Evolutionary conservation across 2,797 vertebrate genomes (phyloP).

Genomic region (Emydoidea blandingii): DNA sequence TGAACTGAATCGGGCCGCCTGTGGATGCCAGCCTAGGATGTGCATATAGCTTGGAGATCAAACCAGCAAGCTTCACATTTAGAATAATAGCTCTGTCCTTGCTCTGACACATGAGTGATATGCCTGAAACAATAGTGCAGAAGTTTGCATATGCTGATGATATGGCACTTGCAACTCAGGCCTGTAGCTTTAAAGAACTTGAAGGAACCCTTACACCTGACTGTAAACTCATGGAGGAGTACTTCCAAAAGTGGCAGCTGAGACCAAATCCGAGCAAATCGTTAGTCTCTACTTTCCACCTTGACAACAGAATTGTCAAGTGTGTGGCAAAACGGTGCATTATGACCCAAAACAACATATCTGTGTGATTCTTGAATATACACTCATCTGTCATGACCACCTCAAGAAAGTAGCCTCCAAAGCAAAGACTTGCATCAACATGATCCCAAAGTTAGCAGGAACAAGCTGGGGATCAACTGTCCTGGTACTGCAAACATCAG

Average conservation of each 20-base stretch:
- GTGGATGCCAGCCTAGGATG: neutral
- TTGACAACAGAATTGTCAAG: neutral
- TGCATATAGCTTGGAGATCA: neutral
- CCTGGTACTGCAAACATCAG: neutral
- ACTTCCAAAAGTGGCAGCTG: neutral
- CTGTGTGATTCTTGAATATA: neutral
- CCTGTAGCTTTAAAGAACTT: neutral
- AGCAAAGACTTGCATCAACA: neutral
- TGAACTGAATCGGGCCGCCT: neutral
- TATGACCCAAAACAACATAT: neutral
- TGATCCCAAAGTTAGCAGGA: neutral
- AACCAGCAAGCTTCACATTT: neutral
- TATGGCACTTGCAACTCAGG: neutral
- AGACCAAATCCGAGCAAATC: neutral
- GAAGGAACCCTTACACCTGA: neutral
- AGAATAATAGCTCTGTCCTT: neutral
- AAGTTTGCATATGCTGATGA: neutral
- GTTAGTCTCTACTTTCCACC: neutral
- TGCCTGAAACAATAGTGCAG: neutral
- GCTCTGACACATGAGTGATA: neutral
- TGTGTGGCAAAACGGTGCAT: neutral
- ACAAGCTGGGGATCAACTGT: neutral
- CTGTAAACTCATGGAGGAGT: neutral
- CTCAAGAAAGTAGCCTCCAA: neutral
- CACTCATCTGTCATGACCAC: neutral